Base-by-base conservation (phyloP, 2,797 vertebrate genomes). In the Falco cherrug region DNA sequence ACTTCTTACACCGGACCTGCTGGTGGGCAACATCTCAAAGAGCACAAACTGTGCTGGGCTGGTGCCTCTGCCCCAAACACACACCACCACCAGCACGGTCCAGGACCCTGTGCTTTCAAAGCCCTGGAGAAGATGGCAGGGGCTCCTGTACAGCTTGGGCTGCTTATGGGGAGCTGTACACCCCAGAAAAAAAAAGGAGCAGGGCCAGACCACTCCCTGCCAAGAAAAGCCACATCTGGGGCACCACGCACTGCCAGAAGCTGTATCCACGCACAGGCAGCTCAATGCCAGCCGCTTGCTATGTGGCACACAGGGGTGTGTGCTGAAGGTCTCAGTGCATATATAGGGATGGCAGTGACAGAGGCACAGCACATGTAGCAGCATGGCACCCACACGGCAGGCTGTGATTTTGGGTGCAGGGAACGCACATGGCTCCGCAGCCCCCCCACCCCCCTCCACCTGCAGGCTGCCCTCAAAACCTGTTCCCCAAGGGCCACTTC, bases 281-380 rank as follows among this genome's bases (percentile, higher is more conserved):
- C 60, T 83, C 16, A 3, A 37, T 31, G 63, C 50, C 51, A 67
- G 60, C 70, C 22, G 9, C 59, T 76, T 59, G 47, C 60, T 68
- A 4, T 20, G 25, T 3, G 6, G 15, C 26, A 75, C 39, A 41
- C 39, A 41, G 39, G 39, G 43, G 1, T 0, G 0, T 6, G 3
- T 63, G 35, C 43, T 74, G 67, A 56, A 76, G 70, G 20, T 19
- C 20, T 83, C 9, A 4, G 43, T 54, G 56, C 39, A 70, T 25
- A 56, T 50, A 11, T 45, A 26, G 31, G 57, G 28, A n/a, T 15
- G n/a, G 63, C 73, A 33, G 22, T 39, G 54, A 31, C 18, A 48
- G 73, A 29, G 19, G 48, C 19, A 29, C 39, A 14, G 6, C 24
- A 64, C 4, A 2, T 0, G 1, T 11, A 51, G 69, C 57, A 11